Conservation (phyloP, 2,797 vertebrate species). For the Pantherophis alleghaniensis region DNA sequence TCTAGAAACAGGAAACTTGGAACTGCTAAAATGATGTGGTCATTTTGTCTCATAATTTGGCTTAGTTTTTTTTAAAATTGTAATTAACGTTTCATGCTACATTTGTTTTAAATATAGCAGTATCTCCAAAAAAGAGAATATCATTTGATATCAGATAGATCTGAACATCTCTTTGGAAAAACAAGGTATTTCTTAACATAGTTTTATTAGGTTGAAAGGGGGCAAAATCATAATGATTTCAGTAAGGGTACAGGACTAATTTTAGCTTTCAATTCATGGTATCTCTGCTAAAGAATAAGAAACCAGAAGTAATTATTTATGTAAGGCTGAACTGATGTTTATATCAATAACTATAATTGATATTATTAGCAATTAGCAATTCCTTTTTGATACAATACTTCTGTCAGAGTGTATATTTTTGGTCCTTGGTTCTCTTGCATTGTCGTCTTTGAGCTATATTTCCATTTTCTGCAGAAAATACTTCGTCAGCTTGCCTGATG, state of each 20-base stretch:
- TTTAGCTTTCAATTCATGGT: background rate
- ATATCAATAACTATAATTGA: background rate
- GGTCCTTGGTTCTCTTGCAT: background rate
- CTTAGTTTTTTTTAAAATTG: background rate
- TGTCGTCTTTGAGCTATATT: background rate
- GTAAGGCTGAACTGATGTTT: background rate
- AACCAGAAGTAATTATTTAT: background rate
- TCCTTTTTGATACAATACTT: background rate
- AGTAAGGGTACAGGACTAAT: background rate
- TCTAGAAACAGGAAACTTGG: slow-evolving; percentile 31
- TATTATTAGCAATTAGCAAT: background rate
- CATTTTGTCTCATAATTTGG: background rate
- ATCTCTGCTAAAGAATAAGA: background rate
- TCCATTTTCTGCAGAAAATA: background rate
- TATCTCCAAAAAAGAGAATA: background rate
- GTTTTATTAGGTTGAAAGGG: slow-evolving; percentile 10
- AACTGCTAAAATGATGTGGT: slow-evolving; percentile 7
- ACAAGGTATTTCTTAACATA: background rate
- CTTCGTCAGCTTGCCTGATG: background rate
- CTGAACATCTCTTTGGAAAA: slow-evolving; percentile 40
- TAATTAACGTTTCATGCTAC: too few relatives aligned
- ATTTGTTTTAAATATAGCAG: background rate
- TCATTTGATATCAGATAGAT: slow-evolving; percentile 4
- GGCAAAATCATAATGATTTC: background rate
- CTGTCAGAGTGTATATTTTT: background rate